Conservation (phyloP, 2,888 invertebrate species). For the Drosophila anomalata region DNA sequence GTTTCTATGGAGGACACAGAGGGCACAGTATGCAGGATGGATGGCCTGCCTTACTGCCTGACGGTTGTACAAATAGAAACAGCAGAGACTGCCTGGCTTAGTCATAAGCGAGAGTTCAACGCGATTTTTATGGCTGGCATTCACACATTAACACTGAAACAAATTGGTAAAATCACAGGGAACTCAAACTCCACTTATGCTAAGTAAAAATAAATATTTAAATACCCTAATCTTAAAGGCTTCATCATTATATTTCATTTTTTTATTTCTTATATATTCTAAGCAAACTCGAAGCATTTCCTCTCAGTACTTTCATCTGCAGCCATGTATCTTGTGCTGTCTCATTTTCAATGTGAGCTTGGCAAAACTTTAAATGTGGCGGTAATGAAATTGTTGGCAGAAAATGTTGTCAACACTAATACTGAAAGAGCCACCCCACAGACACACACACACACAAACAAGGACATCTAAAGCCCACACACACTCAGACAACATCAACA, state of each 20-base stretch:
- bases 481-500: conserved; percentile 54
- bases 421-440: conserved; percentile 6
- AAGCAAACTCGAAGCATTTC: neutral
- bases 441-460: conserved; percentile 4
- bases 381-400: conserved; percentile 79
- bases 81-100: conserved; percentile 27
- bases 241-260: too few species aligned
- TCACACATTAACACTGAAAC: conserved; percentile 11
- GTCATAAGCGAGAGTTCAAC: conserved; percentile 37
- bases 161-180: neutral
- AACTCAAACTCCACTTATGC: too few species aligned
- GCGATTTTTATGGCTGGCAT: conserved; percentile 25
- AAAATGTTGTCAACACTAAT: conserved; percentile 70
- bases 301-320: conserved; percentile 14
- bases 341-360: conserved; percentile 60
- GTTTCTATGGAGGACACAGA: neutral
- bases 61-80: conserved; percentile 41
- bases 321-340: conserved; percentile 45
- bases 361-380: conserved; percentile 77
- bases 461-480: neutral
- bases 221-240: too few species aligned
- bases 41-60: conserved; percentile 37
- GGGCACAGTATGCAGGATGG: conserved; percentile 23
- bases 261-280: too few species aligned
- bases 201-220: neutral